Base-by-base conservation (phyloP, 2,888 invertebrate genomes). In the Mallateleia sp. region DNA sequence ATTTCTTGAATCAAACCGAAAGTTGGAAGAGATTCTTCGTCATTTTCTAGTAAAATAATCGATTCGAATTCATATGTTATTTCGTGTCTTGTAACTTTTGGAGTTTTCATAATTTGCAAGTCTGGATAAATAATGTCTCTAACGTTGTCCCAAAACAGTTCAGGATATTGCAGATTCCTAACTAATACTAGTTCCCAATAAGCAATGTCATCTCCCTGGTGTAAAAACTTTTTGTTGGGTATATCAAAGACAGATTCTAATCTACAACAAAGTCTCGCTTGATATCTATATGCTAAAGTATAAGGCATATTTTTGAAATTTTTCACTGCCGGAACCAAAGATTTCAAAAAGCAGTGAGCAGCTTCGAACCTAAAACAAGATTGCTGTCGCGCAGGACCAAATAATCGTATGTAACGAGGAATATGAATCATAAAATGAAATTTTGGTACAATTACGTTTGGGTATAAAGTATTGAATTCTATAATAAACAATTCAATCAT, bases 371-470 rank as follows among this genome's bases (percentile, higher is more conserved):
- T 28, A 60, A 90, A 88, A 28, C 81, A 81, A 82, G 83, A 83
- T 14, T 85, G 85, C 20, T 88, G 88, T 15, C 88, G 62, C 9
- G 80, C 66, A 56, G 88, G 89, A 2, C 89, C 89, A 47, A 89
- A 89, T 28, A 79, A 34, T 56, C 38, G 25, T 7, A 90, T 89
- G 38, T 87, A 88, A 15, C 47, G 50, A 25, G 89, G 86, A 6
- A 90, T 22, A 62, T 90, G 88, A 45, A 87, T 64, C 7, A 88
- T 42, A 69, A 88, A 89, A 80, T 90, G 86, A 64, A 89, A 84
- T 78, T 89, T 88, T 15, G 87, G 87, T 25, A 85, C 77, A 52
- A 87, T 64, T 7, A 3, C 56, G 8, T 77, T 34, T 8, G 88
- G 79, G 64, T 83, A 84, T 20, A 84, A 50, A 18, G 8, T 9